Evolutionary conservation across 2,888 invertebrate species (phyloP).

Genomic region (Endomychus coccineus): DNA sequence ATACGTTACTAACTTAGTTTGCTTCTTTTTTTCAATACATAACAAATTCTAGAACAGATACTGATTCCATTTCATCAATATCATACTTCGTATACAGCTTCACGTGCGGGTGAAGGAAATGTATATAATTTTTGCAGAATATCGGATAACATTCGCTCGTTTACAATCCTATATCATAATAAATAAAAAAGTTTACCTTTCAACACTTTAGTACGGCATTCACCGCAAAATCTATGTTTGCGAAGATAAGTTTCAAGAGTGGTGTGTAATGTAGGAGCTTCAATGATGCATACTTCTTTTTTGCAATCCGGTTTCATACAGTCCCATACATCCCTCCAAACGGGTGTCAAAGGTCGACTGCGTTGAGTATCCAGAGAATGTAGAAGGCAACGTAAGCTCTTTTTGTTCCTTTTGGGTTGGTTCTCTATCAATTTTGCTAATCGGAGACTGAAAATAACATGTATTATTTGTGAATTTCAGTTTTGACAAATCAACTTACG

Average conservation of each 20-base stretch:
- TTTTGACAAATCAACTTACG: slow-evolving; percentile 48
- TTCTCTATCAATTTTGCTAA: slow-evolving; percentile 71
- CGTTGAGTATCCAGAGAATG: slow-evolving; percentile 86
- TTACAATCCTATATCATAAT: too few species aligned
- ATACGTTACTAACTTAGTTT: too few species aligned
- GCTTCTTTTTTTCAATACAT: too few species aligned
- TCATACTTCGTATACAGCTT: too few species aligned
- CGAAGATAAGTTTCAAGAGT: slow-evolving; percentile 84
- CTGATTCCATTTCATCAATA: too few species aligned
- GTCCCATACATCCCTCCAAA: slow-evolving; percentile 80
- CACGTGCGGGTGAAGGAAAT: too few species aligned
- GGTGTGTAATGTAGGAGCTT: slow-evolving; percentile 73
- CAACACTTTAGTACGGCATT: slow-evolving; percentile 85
- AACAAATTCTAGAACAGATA: too few species aligned
- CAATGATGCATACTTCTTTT: slow-evolving; percentile 80
- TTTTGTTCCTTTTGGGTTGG: slow-evolving; percentile 77
- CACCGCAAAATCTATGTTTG: slow-evolving; percentile 90
- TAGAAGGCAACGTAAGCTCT: slow-evolving; percentile 79
- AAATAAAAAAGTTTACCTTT: slow-evolving; percentile 37
- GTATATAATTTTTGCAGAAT: too few species aligned
- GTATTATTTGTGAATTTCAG: neutral
- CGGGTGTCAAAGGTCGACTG: slow-evolving; percentile 61
- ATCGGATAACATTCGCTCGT: too few species aligned
- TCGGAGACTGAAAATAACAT: slow-evolving; percentile 51
- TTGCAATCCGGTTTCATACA: slow-evolving; percentile 74